A percentile compares a stretch with the other conserved stretches of the same genome.
These are phyloP conservation scores for Hypomecis punctinalis DNA, from an alignment of 2,888 invertebrate species.

Conservation along the genomic window DNA sequence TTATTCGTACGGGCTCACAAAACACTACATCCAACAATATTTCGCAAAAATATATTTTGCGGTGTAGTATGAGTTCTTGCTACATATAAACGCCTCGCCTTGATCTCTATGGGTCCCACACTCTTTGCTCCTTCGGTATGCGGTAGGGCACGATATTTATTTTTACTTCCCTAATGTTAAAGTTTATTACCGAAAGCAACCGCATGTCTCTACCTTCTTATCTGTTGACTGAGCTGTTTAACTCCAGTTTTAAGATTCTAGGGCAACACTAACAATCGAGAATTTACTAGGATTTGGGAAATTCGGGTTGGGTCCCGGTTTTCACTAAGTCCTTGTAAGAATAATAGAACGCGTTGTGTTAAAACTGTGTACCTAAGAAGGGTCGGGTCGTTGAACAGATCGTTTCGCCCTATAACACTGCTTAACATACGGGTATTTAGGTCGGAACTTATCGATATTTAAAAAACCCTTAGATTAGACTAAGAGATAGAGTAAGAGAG, in stretches of 20 bases:
- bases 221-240: background rate
- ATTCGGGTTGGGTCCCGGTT: conserved; percentile 8
- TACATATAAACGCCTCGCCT: too few relatives aligned
- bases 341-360: conserved; percentile 14
- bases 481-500: too few relatives aligned
- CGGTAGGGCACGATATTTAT: conserved; percentile 21
- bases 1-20: too few relatives aligned
- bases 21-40: too few relatives aligned
- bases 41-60: too few relatives aligned
- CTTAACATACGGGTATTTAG: background rate
- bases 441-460: background rate
- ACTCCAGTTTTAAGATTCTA: conserved; percentile 3
- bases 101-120: background rate
- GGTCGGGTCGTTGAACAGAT: conserved; percentile 1
- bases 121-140: background rate
- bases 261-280: conserved; percentile 14
- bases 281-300: conserved; percentile 23
- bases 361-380: conserved; percentile 4
- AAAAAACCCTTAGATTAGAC: background rate
- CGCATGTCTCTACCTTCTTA: background rate
- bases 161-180: conserved; percentile 13
- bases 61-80: too few relatives aligned
- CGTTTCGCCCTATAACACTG: background rate
- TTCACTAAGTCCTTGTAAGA: conserved; percentile 14
- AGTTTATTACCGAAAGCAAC: conserved; percentile 14